Evolutionary conservation across 2,888 invertebrate genomes (phyloP).

Genomic region (Cancer borealis): DNA sequence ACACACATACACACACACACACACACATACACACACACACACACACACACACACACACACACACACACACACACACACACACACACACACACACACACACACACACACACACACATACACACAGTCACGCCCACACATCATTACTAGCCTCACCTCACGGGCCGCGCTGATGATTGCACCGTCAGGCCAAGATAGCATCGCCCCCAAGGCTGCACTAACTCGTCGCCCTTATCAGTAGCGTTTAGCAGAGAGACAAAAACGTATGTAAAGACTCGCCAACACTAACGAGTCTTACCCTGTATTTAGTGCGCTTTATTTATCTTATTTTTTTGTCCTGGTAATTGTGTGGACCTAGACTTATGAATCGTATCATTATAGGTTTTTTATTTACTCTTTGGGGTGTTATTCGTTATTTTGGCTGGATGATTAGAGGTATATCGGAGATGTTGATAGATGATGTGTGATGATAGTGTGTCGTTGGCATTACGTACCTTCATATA

Average conservation of each 20-base stretch:
- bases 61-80: conserved; percentile 29
- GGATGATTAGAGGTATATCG: background rate
- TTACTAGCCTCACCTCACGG: background rate
- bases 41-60: no score
- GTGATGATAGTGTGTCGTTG: background rate
- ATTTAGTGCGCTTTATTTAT: background rate
- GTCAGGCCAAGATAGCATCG: conserved; percentile 26
- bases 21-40: background rate
- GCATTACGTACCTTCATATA: background rate
- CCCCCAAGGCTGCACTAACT: conserved; percentile 1
- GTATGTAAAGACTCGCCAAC: conserved; percentile 32
- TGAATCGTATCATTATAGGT: background rate
- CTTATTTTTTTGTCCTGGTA: background rate
- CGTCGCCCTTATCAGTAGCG: conserved; percentile 24
- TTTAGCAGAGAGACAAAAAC: conserved; percentile 36
- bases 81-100: conserved; percentile 40
- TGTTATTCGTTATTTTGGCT: background rate
- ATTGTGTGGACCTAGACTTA: background rate
- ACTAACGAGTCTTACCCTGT: background rate
- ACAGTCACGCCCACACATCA: conserved; percentile 12
- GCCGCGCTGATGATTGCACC: background rate
- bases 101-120: conserved; percentile 37
- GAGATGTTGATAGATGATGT: background rate
- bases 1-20: background rate
- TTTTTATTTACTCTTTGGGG: background rate